These are phyloP conservation scores for Drosophila tripunctata DNA, from an alignment of 2,888 invertebrate genomes.

Conservation along the genomic window DNA sequence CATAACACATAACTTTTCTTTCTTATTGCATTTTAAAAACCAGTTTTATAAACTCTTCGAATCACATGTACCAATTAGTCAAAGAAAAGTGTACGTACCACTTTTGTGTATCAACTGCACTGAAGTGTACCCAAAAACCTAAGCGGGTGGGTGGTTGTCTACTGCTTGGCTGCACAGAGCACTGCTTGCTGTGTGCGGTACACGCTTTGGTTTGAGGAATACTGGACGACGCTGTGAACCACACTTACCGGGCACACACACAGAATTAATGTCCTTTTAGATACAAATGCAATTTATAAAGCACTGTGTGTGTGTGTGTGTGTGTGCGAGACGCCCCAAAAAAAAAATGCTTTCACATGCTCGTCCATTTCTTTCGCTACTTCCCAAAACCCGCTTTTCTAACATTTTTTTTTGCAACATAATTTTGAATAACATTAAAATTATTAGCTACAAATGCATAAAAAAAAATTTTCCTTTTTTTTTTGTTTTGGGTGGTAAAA, in stretches of 20 bases:
- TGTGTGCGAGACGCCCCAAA: constrained; percentile 40
- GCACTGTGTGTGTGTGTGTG: constrained; percentile 24
- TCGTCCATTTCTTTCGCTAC: constrained; percentile 13
- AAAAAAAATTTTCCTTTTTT: too few species aligned
- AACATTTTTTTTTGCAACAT: constrained; percentile 58
- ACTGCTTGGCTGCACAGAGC: constrained; percentile 18
- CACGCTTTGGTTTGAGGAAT: constrained; percentile 5
- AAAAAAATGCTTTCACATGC: constrained; percentile 66
- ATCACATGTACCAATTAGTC: too few species aligned
- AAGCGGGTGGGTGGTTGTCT: constrained; percentile 4
- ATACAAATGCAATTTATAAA: constrained; percentile 81
- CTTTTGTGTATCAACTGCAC: too few species aligned
- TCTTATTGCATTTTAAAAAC: too few species aligned
- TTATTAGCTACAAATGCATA: constrained; percentile 79
- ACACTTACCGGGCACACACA: constrained; percentile 50
- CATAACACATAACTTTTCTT: too few species aligned
- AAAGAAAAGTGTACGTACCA: too few species aligned
- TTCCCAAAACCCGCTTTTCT: constrained; percentile 18
- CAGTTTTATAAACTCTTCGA: too few species aligned
- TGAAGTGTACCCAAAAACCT: too few species aligned
- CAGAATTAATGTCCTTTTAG: constrained; percentile 77
- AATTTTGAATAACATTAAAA: constrained; percentile 81
- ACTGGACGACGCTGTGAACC: constrained; percentile 43
- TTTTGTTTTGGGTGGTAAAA: constrained; percentile 1
- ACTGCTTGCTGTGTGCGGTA: constrained; percentile 33